Conservation (phyloP, 2,888 invertebrate species). For the Sthenelais limicola region DNA sequence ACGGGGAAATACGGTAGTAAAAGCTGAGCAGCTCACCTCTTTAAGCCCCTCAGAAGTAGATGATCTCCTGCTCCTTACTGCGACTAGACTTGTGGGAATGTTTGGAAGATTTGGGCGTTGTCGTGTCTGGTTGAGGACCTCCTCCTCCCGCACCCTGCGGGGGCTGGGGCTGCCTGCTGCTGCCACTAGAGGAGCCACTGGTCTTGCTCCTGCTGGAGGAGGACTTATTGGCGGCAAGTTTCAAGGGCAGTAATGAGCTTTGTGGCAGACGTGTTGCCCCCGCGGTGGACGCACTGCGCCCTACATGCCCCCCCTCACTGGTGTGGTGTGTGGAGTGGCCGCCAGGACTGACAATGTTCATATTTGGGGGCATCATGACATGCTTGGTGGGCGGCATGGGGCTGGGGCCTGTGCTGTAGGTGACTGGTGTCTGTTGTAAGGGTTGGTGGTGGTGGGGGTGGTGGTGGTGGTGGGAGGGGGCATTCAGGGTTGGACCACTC, state of each 20-base stretch:
- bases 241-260: slow-evolving; percentile 41
- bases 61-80: slow-evolving; percentile 17
- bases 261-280: too few species aligned
- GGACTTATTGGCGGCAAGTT: slow-evolving; percentile 22
- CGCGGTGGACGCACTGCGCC: too few species aligned
- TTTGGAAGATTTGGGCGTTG: slow-evolving; percentile 41
- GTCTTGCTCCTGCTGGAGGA: slow-evolving; percentile 15
- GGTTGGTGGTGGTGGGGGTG: slow-evolving; percentile 7
- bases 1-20: too few species aligned
- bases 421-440: slow-evolving; percentile 24
- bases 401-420: slow-evolving; percentile 1
- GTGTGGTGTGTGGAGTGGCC: background rate
- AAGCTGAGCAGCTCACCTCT: too few species aligned
- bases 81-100: slow-evolving; percentile 41
- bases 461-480: background rate
- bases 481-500: background rate
- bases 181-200: slow-evolving; percentile 23
- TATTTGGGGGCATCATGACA: slow-evolving; percentile 31
- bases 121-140: slow-evolving; percentile 1
- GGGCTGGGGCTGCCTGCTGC: too few species aligned
- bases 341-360: slow-evolving; percentile 29
- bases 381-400: slow-evolving; percentile 32
- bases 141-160: too few species aligned
- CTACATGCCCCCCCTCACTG: too few species aligned
- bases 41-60: slow-evolving; percentile 39